Percentiles rank a stretch among this genome's conserved stretches.
phyloP scores from a whole-genome alignment of 1,140 invertebrate genomes.

The Euborellia annulipes region DNA sequence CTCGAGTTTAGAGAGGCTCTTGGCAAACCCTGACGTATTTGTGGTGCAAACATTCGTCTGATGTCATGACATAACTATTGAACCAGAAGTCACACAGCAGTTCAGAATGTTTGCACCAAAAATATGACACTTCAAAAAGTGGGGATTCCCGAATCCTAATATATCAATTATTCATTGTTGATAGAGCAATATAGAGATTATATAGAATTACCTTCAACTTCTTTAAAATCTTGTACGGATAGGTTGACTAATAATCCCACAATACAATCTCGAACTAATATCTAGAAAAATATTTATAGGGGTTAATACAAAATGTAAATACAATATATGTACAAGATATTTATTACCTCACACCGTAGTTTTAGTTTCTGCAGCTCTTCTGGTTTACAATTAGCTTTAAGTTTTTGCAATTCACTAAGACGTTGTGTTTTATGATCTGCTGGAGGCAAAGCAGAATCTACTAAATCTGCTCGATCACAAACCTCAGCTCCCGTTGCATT shows the following conservation, averaged over 20 bases:
- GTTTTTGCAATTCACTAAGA: slow-evolving; percentile 47
- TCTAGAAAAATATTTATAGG: slow-evolving; percentile 29
- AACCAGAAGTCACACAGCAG: too few species aligned
- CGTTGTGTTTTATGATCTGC: slow-evolving; percentile 41
- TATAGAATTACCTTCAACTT: slow-evolving; percentile 73
- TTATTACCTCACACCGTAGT: slow-evolving; percentile 42
- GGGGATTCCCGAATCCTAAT: too few species aligned
- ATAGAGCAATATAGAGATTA: too few species aligned
- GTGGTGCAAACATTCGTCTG: too few species aligned
- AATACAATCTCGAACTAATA: slow-evolving; percentile 55
- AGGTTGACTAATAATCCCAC: slow-evolving; percentile 59
- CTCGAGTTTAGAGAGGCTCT: too few species aligned
- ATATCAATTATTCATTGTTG: too few species aligned
- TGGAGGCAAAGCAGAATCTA: slow-evolving; percentile 49
- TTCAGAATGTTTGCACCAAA: too few species aligned
- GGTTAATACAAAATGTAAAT: neutral
- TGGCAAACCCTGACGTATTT: too few species aligned
- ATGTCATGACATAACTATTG: too few species aligned
- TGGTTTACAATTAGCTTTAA: slow-evolving; percentile 65
- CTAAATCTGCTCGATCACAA: slow-evolving; percentile 39
- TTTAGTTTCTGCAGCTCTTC: slow-evolving; percentile 61
- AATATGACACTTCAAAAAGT: too few species aligned
- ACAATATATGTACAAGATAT: too few species aligned
- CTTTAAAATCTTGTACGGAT: slow-evolving; percentile 64
- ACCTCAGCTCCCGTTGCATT: slow-evolving; percentile 31